Evolutionary conservation across 2,113 vertebrate species (phyloP), one percentile per base, ranked within the genome.

Genomic region (Andinoacara biseriatus): DNA sequence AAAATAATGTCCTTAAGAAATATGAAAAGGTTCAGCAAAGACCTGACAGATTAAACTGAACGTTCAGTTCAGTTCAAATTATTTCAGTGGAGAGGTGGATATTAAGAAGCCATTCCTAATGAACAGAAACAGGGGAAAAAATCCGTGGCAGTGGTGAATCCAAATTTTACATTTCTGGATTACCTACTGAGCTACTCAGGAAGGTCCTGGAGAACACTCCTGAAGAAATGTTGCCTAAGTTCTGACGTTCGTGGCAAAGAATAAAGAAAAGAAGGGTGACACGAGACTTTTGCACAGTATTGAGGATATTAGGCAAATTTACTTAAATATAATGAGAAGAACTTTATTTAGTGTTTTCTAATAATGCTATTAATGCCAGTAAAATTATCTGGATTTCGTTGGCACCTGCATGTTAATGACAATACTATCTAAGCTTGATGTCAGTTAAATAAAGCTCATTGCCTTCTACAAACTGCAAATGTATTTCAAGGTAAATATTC

Each of bases 381-480:
- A 17, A 52, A 52, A 18, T 7, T 18, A 5, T 46, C 5, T 15
- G 2, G 43, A 46, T 52, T 52, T 17, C 17, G 14, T 1, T 46
- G 9, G 10, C 38, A 20, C 31, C 14, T 11, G 52, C 58, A 2
- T 3, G 17, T 40, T 26, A 77, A 5, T 8, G 20, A 61, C 31
- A 43, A 46, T 54, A 54, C 26, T n/a, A 22, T 60, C 69, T 14
- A 38, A 56, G 33, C 67, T 82, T 74, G 58, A 18, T 57, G 54
- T 31, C 56, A 24, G 58, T 26, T 43, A 69, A 67, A 63, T 14
- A 61, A 80, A 60, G 61, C 46, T 78, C 40, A 24, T 11, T 56
- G 56, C 65, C 80, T 84, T 84, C 52, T 72, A 56, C 80, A 83
- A 69, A 72, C 56, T 60, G 49, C 17, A 78, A 81, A 82, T 62